Evolutionary conservation across 35 echinoderm and acorn worm species (phyloP).

Genomic region (Strongylocentrotus purpuratus): DNA sequence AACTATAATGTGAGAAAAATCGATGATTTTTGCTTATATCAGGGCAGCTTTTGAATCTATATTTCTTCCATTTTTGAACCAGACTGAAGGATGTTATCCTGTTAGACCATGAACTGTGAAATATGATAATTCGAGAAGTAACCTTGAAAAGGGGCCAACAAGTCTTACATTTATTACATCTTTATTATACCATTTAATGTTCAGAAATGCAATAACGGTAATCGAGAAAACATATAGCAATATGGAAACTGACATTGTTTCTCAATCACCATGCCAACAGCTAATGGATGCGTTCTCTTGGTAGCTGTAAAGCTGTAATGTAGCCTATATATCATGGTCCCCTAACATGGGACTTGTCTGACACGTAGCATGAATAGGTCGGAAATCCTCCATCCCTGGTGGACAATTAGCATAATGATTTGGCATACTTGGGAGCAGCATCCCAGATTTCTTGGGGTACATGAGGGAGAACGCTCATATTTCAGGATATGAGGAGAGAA

Average conservation of each 20-base stretch:
- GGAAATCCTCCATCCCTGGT: not conserved
- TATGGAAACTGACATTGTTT: not conserved
- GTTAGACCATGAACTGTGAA: not conserved
- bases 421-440: not conserved
- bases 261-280: not conserved
- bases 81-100: no score
- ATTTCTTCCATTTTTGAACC: no score
- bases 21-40: no score
- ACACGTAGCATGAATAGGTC: not conserved
- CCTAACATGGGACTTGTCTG: slow-evolving; percentile 8
- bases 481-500: not conserved
- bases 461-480: not conserved
- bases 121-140: not conserved
- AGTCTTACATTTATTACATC: not conserved
- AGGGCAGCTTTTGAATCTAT: no score
- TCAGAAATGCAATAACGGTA: not conserved
- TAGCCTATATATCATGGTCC: not conserved
- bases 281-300: not conserved
- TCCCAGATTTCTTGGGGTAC: not conserved
- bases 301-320: not conserved
- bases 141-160: not conserved
- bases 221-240: not conserved
- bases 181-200: not conserved
- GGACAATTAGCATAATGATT: slow-evolving; percentile 13
- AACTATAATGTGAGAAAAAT: no score